Conservation (phyloP, 2,797 vertebrate genomes). For the Urophycis tenuis region DNA sequence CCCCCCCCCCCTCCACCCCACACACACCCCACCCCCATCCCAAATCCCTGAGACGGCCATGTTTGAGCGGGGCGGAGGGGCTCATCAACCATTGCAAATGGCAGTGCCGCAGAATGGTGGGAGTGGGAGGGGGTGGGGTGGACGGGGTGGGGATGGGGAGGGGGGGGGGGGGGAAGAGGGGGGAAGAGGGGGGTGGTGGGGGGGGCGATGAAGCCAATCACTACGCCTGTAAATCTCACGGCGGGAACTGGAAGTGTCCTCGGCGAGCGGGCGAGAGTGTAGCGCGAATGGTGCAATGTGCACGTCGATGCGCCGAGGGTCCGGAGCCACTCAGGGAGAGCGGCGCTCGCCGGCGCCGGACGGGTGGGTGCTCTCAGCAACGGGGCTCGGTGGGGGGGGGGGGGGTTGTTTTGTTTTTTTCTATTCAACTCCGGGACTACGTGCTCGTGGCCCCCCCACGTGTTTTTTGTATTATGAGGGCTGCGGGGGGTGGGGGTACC, state of each 20-base stretch:
- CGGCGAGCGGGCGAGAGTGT: conserved; percentile 49
- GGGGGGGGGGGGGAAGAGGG: conserved; percentile 46
- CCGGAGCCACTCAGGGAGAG: conserved; percentile 37
- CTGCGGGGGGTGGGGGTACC: background rate
- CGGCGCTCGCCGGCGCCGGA: background rate
- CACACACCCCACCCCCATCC: conserved; percentile 49
- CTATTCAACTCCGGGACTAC: background rate
- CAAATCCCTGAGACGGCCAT: conserved; percentile 71
- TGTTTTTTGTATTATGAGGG: background rate
- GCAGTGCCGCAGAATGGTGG: conserved; percentile 76
- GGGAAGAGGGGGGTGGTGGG: conserved; percentile 22
- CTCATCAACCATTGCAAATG: conserved; percentile 75
- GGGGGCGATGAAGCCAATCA: conserved; percentile 73
- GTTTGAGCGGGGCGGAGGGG: conserved; percentile 72
- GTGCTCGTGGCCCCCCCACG: conserved; percentile 24
- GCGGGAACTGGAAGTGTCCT: conserved; percentile 51
- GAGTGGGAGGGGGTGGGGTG: conserved; percentile 52
- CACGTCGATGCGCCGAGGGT: conserved; percentile 40
- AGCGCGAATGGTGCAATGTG: conserved; percentile 44
- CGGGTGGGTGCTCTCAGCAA: conserved; percentile 38
- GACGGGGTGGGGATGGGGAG: background rate
- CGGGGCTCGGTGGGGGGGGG: no score
- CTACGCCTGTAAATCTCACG: conserved; percentile 72
- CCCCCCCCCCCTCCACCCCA: conserved; percentile 25
- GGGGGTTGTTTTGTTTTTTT: conserved; percentile 13